Percentiles rank a stretch among this genome's conserved stretches.
Conservation (phyloP, 2,888 invertebrate species). For the Xestoiulus laeticollis region DNA sequence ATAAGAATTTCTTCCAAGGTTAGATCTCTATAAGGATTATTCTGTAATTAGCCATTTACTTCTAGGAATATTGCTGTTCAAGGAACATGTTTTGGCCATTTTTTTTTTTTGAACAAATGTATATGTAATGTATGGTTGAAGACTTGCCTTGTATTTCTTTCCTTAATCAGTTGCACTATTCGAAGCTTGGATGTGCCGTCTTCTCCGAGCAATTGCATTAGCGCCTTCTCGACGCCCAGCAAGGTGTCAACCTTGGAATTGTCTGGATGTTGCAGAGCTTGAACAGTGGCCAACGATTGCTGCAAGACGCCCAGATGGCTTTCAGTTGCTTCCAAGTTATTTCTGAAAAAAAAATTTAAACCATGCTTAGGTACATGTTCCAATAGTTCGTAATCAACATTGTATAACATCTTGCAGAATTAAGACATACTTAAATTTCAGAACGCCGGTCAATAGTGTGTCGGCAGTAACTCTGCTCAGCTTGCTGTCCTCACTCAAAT, state of each 20-base stretch:
- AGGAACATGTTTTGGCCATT: too few species aligned
- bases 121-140: too few species aligned
- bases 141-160: conserved; percentile 53
- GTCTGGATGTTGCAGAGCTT: conserved; percentile 50
- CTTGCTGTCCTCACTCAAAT: not conserved
- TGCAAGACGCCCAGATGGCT: conserved; percentile 51
- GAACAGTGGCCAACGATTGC: conserved; percentile 47
- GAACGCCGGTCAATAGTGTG: not conserved
- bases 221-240: conserved; percentile 54
- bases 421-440: conserved; percentile 34
- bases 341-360: conserved; percentile 50
- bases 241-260: conserved; percentile 54
- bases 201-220: conserved; percentile 52
- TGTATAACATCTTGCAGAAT: too few species aligned
- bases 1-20: conserved; percentile 44
- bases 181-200: not conserved
- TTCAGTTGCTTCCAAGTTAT: conserved; percentile 5
- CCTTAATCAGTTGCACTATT: conserved; percentile 50
- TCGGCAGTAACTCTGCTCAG: conserved; percentile 28
- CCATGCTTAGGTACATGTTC: too few species aligned
- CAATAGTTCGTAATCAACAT: too few species aligned
- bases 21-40: too few species aligned
- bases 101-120: too few species aligned
- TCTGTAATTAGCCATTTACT: too few species aligned
- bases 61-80: too few species aligned